A percentile compares a stretch with the other conserved stretches of the same genome.
These are phyloP conservation scores for Sebastes minor DNA, from an alignment of 2,797 vertebrate genomes.

Conservation along the genomic window DNA sequence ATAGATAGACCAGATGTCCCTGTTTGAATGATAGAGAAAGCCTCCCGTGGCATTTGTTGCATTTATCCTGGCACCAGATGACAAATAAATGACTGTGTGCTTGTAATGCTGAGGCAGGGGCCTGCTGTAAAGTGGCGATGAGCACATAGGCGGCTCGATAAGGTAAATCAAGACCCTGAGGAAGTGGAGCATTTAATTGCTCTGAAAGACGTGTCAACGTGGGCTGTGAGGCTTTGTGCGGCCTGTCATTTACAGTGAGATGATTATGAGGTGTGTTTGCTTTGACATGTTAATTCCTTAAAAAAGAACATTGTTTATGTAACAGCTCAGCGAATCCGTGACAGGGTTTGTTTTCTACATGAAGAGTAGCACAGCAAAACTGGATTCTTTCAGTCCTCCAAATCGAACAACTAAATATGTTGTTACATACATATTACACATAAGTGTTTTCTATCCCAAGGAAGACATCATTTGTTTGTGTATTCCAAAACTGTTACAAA, in stretches of 20 bases:
- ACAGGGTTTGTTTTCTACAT: not conserved
- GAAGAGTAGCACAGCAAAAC: not conserved
- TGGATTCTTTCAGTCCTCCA: not conserved
- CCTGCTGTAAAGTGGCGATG: constrained; percentile 64
- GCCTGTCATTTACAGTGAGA: constrained; percentile 68
- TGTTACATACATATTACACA: not conserved
- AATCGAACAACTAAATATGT: not conserved
- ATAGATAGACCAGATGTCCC: constrained; percentile 72
- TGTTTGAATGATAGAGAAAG: constrained; percentile 68
- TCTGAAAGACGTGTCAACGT: constrained; percentile 70
- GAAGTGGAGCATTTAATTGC: constrained; percentile 80
- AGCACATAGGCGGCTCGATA: constrained; percentile 64
- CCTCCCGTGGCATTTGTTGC: constrained; percentile 69
- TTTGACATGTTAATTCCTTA: constrained; percentile 70
- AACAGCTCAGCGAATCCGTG: constrained; percentile 42
- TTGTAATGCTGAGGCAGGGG: constrained; percentile 53
- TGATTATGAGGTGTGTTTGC: constrained; percentile 70
- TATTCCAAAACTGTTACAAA: not conserved
- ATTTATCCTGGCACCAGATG: constrained; percentile 73
- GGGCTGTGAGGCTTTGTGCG: constrained; percentile 64
- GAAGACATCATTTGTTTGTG: not conserved
- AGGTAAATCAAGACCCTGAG: constrained; percentile 76
- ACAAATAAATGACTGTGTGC: constrained; percentile 75
- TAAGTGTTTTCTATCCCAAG: not conserved
- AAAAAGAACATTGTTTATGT: constrained; percentile 65